Base-by-base conservation (phyloP, 2,113 vertebrate genomes). In the Trinectes maculatus region DNA sequence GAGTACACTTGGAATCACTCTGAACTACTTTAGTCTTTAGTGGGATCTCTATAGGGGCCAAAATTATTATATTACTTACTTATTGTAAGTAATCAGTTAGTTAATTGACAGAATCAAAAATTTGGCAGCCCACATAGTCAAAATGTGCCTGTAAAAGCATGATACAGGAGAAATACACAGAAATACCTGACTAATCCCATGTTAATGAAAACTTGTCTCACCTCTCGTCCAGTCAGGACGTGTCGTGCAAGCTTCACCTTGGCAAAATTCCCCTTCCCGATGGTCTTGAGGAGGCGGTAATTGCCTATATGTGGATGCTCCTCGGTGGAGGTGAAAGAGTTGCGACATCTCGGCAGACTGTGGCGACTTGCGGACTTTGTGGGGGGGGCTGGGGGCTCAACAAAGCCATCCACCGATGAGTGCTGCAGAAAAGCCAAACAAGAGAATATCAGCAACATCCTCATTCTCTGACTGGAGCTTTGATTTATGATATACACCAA, bases 181-280 rank as follows among this genome's bases (percentile, higher is more conserved):
- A n/a, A n/a, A n/a, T n/a, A n/a, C n/a, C n/a, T n/a, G n/a, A n/a
- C n/a, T n/a, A n/a, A n/a, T n/a, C n/a, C n/a, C n/a, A n/a, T n/a
- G n/a, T n/a, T n/a, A n/a, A n/a, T n/a, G n/a, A 44, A 74, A 58
- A 54, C 6, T 19, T 19, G 5, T 71, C 93, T 93, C 87, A 98
- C 96, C 95, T 98, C 96, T 94, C 96, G 93, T 64, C 96, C 96
- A 9, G 96, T 98, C 36, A 97, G 93, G 54, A 97, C 93, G 51
- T 98, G 96, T 56, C 95, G 93, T 19, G 96, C 96, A 87, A 98
- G 87, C 72, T 98, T 98, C 74, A 98, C 96, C 89, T 98, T 98
- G 87, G 96, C 96, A 64, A 98, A 98, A 85, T 97, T 98, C 64
- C 96, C 96, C 86, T 98, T 98, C 72, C 96, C 96, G 80, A 98